These are phyloP conservation scores for Amphipyra tragopoginis DNA, from an alignment of 2,888 invertebrate species.

Conservation along the genomic window DNA sequence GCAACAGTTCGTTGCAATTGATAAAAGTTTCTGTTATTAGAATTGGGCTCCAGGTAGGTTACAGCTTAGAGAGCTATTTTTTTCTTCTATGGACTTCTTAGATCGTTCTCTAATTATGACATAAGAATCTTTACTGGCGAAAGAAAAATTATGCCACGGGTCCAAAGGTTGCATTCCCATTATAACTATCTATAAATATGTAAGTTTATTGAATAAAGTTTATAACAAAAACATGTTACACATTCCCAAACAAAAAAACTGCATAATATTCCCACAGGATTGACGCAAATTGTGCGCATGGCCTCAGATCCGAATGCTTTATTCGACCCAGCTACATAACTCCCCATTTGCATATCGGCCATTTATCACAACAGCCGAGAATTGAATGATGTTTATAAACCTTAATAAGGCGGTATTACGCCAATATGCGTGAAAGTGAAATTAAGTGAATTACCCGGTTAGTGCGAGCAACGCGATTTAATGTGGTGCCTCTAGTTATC, in stretches of 20 bases:
- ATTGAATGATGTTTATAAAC: conserved; percentile 76
- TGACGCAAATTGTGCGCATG: conserved; percentile 19
- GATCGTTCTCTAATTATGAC: no score
- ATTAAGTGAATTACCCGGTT: conserved; percentile 80
- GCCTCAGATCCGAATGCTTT: conserved; percentile 16
- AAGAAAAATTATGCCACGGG: no score
- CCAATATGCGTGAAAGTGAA: conserved; percentile 82
- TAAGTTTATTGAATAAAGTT: no score
- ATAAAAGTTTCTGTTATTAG: no score
- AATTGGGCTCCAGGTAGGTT: no score
- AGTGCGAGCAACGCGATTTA: conserved; percentile 80
- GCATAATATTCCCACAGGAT: neutral
- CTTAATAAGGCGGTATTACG: conserved; percentile 77
- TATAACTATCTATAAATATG: no score
- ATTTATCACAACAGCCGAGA: conserved; percentile 56
- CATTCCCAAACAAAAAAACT: neutral
- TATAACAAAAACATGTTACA: no score
- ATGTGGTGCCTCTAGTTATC: conserved; percentile 86
- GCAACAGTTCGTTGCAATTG: no score
- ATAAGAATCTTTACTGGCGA: no score
- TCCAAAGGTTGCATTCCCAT: no score
- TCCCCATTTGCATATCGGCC: conserved; percentile 39
- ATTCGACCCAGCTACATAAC: conserved; percentile 47
- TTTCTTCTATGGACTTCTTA: no score
- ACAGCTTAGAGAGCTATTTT: no score